Conservation (phyloP, 2,113 vertebrate genomes). For the Hylia prasina region DNA sequence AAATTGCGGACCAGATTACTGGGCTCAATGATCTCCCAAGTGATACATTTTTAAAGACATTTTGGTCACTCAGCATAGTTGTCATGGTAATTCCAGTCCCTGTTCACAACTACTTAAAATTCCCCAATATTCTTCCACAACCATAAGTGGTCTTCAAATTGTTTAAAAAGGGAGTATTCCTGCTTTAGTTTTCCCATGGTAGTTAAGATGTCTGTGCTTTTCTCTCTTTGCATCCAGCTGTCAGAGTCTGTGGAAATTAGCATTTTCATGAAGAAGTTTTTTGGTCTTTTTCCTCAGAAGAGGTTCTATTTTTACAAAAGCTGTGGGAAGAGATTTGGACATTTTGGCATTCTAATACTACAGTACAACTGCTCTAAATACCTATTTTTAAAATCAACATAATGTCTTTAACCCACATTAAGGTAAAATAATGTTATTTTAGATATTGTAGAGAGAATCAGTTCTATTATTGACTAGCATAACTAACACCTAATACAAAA, state of each 20-base stretch:
- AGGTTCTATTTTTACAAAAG: slow-evolving; percentile 30
- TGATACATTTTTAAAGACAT: neutral
- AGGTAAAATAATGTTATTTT: neutral
- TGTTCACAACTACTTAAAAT: neutral
- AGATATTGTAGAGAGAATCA: neutral
- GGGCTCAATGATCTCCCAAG: neutral
- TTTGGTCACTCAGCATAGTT: neutral
- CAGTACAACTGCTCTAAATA: slow-evolving; percentile 6
- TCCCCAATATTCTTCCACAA: neutral
- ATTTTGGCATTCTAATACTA: slow-evolving; percentile 2
- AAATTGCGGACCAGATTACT: neutral
- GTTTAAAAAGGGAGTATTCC: neutral
- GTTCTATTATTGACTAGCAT: neutral
- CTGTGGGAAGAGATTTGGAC: slow-evolving; percentile 19
- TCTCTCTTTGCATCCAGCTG: neutral
- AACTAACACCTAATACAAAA: neutral
- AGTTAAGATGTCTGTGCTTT: neutral
- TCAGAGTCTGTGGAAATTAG: slow-evolving; percentile 2
- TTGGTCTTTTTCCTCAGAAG: neutral
- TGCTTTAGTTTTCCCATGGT: neutral
- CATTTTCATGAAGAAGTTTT: neutral
- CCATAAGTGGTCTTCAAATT: neutral
- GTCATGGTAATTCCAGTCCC: neutral
- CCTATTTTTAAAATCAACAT: neutral
- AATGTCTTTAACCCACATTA: neutral